These are phyloP conservation scores for Sebastes melanostomus DNA, from an alignment of 2,797 vertebrate genomes.

Conservation along the genomic window DNA sequence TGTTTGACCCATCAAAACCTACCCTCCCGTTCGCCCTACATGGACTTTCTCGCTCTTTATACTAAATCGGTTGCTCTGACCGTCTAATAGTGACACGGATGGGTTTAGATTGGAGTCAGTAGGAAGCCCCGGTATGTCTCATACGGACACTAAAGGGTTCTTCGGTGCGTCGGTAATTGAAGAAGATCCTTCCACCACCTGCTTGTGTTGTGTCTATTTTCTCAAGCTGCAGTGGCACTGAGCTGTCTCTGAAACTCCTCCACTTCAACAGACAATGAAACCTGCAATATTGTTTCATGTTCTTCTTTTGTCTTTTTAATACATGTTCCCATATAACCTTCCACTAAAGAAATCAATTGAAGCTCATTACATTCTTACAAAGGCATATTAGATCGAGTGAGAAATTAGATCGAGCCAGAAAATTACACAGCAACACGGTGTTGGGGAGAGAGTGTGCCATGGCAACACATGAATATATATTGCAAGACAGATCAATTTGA, in stretches of 20 bases:
- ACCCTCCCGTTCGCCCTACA: too few species aligned
- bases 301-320: conserved; percentile 24
- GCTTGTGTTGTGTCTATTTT: neutral
- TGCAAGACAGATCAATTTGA: conserved; percentile 39
- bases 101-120: too few species aligned
- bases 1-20: too few species aligned
- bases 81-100: too few species aligned
- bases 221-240: neutral
- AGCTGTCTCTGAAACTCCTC: neutral
- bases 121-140: too few species aligned
- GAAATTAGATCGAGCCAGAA: conserved; percentile 25
- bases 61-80: too few species aligned
- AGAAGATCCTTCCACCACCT: neutral
- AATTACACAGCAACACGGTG: neutral
- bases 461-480: conserved; percentile 48
- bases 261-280: neutral
- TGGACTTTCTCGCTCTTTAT: too few species aligned
- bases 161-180: too few species aligned
- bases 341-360: conserved; percentile 27
- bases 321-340: neutral
- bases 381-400: conserved; percentile 27
- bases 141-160: too few species aligned
- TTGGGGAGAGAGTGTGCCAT: neutral
- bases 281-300: neutral
- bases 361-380: conserved; percentile 43